These are phyloP conservation scores for Labia minor DNA, from an alignment of 2,888 invertebrate species.

Conservation along the genomic window DNA sequence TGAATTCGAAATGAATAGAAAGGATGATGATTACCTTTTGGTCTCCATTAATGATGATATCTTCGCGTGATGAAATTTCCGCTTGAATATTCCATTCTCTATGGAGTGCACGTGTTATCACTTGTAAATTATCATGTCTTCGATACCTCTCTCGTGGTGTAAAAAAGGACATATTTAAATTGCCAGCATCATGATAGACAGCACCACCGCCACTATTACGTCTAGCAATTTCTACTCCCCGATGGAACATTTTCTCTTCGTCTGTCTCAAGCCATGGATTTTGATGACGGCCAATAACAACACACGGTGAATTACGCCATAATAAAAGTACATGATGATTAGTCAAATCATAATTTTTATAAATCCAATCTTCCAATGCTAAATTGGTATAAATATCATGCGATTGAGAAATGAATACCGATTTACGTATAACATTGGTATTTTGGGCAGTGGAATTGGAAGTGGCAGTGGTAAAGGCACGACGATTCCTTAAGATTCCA, in stretches of 20 bases:
- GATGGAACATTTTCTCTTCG: constrained; percentile 50
- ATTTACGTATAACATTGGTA: constrained; percentile 55
- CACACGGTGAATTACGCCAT: constrained; percentile 88
- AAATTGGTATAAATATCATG: constrained; percentile 84
- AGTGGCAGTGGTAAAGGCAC: not conserved
- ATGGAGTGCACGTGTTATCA: constrained; percentile 72
- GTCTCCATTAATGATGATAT: constrained; percentile 68
- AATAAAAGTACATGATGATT: constrained; percentile 76
- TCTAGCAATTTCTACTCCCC: constrained; percentile 66
- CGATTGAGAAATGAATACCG: constrained; percentile 85
- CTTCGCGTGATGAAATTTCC: constrained; percentile 69
- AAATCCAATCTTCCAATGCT: constrained; percentile 94
- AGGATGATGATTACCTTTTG: constrained; percentile 71
- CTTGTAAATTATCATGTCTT: constrained; percentile 74
- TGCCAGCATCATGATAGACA: constrained; percentile 91
- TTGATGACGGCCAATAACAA: constrained; percentile 93
- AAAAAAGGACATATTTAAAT: constrained; percentile 87
- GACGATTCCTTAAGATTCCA: not conserved
- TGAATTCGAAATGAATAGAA: too few species aligned
- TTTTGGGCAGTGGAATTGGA: not conserved
- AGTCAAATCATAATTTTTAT: constrained; percentile 71
- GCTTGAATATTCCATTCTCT: constrained; percentile 70
- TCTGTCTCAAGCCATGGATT: constrained; percentile 94
- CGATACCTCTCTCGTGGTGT: constrained; percentile 72
- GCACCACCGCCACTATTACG: constrained; percentile 92